Base-by-base conservation (phyloP, 2,888 invertebrate genomes). In the Ferrisia virgata region DNA sequence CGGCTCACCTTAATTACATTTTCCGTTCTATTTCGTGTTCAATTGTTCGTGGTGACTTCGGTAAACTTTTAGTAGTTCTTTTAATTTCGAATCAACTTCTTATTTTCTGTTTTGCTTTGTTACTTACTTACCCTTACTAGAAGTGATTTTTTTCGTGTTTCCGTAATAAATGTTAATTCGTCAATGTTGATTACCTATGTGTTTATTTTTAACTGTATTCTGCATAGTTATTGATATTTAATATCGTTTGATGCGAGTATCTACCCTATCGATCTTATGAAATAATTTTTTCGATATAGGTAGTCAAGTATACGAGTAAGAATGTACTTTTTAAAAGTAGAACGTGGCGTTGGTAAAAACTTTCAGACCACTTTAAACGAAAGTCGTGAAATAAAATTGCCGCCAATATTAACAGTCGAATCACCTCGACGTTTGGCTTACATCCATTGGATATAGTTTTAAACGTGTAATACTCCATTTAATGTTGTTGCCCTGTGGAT, bases 341-440 rank as follows among this genome's bases (percentile, higher is more conserved):
- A 2, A 5, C 47, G n/a, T n/a, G 18, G 18, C 47, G 47, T 64
- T n/a, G 72, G 28, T 72, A 15, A 13, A 36, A 72, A 72, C n/a
- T 72, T 72, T 33, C n/a, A 33, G 36, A 33, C 72, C 72, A 72
- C 72, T 72, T 36, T n/a, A n/a, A 18, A 72, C 72, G 72, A 72
- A 33, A 72, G 18, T 11, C 36, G 28, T 72, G 72, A 72, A 72
- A 72, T 72, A 33, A 72, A 72, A 72, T 36, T 72, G 72, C 72
- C 72, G 72, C 72, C n/a, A 13, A 33, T 72, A 72, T 33, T 72
- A 72, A 72, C 72, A 72, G 31, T 72, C n/a, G 72, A 72, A 72
- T 72, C 13, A 36, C 72, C 72, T 72, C 33, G 72, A n/a, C n/a
- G 72, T 72, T 72, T 72, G 72, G 72, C 72, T 31, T 72, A 33